Evolutionary conservation across 2,113 vertebrate genomes (phyloP).

Genomic region (Aegotheles bennettii): DNA sequence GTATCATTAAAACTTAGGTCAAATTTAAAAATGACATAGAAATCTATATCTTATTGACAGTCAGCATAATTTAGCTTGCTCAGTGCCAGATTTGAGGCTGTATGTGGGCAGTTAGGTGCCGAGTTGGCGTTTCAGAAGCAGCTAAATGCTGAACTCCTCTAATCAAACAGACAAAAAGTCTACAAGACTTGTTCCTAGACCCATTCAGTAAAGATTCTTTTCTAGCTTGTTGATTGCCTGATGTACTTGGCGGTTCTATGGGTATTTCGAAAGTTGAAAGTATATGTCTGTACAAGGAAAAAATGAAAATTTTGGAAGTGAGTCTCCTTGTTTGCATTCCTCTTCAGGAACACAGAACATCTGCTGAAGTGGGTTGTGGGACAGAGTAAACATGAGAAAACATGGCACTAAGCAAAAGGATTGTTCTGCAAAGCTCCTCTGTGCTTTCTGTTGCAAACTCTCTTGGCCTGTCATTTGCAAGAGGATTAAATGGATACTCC

Average conservation of each 20-base stretch:
- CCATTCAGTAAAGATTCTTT: not conserved
- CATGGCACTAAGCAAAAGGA: not conserved
- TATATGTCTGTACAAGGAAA: not conserved
- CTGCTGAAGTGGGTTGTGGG: not conserved
- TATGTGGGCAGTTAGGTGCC: not conserved
- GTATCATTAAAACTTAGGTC: not conserved
- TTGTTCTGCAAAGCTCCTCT: not conserved
- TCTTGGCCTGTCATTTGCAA: not conserved
- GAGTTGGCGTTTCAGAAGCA: not conserved
- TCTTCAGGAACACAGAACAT: not conserved
- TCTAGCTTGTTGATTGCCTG: not conserved
- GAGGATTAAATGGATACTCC: constrained; percentile 21
- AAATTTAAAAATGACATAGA: not conserved
- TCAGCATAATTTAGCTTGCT: not conserved
- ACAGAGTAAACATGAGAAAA: not conserved
- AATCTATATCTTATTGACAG: not conserved
- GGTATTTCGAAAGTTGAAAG: not conserved
- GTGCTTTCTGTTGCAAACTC: not conserved
- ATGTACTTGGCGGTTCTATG: not conserved
- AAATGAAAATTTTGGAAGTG: not conserved
- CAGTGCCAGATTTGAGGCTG: not conserved
- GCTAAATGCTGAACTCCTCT: not conserved
- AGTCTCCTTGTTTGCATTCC: not conserved
- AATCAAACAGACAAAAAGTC: not conserved
- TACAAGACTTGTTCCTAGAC: not conserved